A percentile compares a stretch with the other conserved stretches of the same genome.
Evolutionary conservation across 2,797 vertebrate genomes (phyloP).

Genomic region (Lacerta viridis): DNA sequence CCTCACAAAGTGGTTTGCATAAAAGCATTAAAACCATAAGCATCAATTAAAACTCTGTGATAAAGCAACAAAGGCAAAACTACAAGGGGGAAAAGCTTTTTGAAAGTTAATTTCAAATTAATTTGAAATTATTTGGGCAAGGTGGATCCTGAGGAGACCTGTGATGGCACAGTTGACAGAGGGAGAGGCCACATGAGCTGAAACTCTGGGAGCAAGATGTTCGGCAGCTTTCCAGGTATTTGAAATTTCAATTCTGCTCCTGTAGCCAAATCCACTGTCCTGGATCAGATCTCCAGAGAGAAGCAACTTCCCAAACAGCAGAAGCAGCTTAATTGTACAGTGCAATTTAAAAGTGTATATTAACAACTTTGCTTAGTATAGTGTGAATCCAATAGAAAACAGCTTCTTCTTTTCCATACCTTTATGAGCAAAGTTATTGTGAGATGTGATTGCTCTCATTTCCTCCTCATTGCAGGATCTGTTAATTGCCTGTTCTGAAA

Average conservation of each 20-base stretch:
- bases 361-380: not conserved
- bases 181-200: no score
- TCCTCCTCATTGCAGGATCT: not conserved
- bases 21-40: no score
- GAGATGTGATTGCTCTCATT: not conserved
- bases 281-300: not conserved
- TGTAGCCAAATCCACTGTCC: not conserved
- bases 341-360: not conserved
- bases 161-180: no score
- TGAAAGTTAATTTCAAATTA: no score
- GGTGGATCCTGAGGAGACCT: no score
- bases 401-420: not conserved
- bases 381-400: not conserved
- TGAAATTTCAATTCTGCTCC: not conserved
- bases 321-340: not conserved
- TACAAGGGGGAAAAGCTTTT: no score
- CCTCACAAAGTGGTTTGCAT: no score
- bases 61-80: no score
- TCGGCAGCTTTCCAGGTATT: not conserved
- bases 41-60: no score
- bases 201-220: no score
- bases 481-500: not conserved
- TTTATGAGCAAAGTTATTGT: not conserved
- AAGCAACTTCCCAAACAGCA: not conserved
- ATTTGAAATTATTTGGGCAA: no score